Conservation (phyloP, 2,888 invertebrate species). For the Andrena praecox region DNA sequence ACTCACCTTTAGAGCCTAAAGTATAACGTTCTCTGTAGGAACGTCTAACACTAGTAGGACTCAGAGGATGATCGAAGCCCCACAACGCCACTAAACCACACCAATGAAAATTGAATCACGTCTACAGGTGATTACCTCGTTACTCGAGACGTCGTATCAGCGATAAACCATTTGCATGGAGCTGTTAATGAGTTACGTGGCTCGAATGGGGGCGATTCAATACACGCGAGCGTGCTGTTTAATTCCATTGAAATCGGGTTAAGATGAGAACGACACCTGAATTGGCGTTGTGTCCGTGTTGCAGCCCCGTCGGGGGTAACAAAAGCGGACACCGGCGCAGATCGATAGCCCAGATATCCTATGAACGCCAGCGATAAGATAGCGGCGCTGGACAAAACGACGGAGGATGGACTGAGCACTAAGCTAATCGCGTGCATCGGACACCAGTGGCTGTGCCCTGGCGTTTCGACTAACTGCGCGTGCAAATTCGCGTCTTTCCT, state of each 20-base stretch:
- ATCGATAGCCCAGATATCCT: constrained; percentile 35
- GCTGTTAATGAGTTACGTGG: background rate
- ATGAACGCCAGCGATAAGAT: constrained; percentile 42
- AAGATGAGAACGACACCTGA: constrained; percentile 30
- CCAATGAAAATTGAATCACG: no score
- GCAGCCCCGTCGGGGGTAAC: constrained; percentile 12
- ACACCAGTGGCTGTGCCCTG: constrained; percentile 6
- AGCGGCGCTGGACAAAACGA: constrained; percentile 16
- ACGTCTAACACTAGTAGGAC: no score
- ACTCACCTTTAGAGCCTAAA: no score
- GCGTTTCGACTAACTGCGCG: constrained; percentile 24
- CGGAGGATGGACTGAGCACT: background rate
- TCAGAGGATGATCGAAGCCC: no score
- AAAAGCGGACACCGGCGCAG: constrained; percentile 16
- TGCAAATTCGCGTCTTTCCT: constrained; percentile 27
- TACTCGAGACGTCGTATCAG: background rate
- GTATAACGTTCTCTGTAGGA: no score
- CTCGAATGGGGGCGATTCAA: background rate
- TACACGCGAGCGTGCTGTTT: constrained; percentile 9
- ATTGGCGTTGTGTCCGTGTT: constrained; percentile 31
- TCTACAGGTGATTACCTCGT: background rate
- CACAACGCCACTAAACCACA: no score
- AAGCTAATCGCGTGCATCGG: constrained; percentile 21
- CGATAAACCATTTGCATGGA: constrained; percentile 3
- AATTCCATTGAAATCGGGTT: constrained; percentile 9